Percentiles rank a stretch among this genome's conserved stretches.
phyloP scores from a whole-genome alignment of 2,888 invertebrate genomes.

The Hypercompe scribonia region DNA sequence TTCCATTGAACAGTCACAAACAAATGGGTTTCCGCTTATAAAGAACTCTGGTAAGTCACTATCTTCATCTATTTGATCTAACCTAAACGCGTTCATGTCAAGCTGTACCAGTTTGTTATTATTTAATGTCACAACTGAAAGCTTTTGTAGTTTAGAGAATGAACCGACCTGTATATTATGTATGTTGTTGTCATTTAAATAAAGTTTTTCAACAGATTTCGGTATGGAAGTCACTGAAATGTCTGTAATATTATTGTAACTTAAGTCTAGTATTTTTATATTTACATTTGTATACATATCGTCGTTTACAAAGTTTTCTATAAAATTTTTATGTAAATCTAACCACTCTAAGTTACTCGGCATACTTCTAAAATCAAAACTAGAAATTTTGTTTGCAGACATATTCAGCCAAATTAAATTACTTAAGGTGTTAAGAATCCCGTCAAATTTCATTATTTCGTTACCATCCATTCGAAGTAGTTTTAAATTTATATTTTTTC shows the following conservation, averaged over 20 bases:
- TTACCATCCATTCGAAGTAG: slow-evolving; percentile 92
- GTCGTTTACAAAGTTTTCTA: slow-evolving; percentile 88
- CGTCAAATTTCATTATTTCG: slow-evolving; percentile 90
- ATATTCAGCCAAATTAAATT: slow-evolving; percentile 93
- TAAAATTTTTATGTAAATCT: slow-evolving; percentile 92
- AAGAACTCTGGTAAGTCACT: slow-evolving; percentile 92
- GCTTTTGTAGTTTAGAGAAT: slow-evolving; percentile 89
- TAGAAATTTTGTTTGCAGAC: slow-evolving; percentile 90
- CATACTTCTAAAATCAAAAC: slow-evolving; percentile 92
- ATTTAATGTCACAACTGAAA: slow-evolving; percentile 91
- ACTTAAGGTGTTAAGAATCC: slow-evolving; percentile 90
- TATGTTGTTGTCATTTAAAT: slow-evolving; percentile 91
- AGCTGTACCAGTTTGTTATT: slow-evolving; percentile 91
- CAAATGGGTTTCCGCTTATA: slow-evolving; percentile 93
- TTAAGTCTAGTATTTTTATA: slow-evolving; percentile 91
- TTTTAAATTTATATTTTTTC: slow-evolving; percentile 90
- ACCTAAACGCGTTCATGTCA: slow-evolving; percentile 90
- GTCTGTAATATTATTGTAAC: slow-evolving; percentile 90
- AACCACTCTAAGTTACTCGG: slow-evolving; percentile 92
- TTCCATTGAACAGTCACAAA: slow-evolving; percentile 95
- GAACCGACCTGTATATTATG: slow-evolving; percentile 89
- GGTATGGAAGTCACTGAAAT: slow-evolving; percentile 90
- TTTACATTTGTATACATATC: slow-evolving; percentile 85
- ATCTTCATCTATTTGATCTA: slow-evolving; percentile 89
- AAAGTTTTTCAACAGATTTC: slow-evolving; percentile 90